Evolutionary conservation across 1,140 invertebrate species (phyloP).

Genomic region (Listronotus bonariensis): DNA sequence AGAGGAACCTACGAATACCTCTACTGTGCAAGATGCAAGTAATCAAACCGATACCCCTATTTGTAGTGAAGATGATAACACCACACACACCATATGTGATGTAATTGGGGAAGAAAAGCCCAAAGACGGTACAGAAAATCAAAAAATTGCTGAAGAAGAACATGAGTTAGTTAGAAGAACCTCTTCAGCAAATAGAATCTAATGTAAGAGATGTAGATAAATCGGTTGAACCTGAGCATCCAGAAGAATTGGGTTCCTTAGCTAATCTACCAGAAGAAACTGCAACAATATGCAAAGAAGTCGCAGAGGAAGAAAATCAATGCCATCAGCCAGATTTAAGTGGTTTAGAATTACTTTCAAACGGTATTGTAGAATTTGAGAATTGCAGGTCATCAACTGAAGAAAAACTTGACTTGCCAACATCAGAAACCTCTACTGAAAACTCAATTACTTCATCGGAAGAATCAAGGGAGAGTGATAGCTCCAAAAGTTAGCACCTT

Average conservation of each 20-base stretch:
- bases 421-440: constrained; percentile 41
- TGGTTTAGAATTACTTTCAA: constrained; percentile 79
- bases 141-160: background rate
- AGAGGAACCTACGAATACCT: constrained; percentile 39
- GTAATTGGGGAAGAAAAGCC: constrained; percentile 35
- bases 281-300: background rate
- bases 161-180: constrained; percentile 1
- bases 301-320: constrained; percentile 18
- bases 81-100: constrained; percentile 40
- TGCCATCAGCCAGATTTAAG: constrained; percentile 65
- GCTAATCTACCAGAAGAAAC: constrained; percentile 1
- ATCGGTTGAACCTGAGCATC: constrained; percentile 8
- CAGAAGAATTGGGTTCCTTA: constrained; percentile 1
- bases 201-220: background rate
- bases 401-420: constrained; percentile 31
- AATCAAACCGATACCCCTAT: constrained; percentile 76
- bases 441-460: constrained; percentile 8
- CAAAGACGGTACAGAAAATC: constrained; percentile 20
- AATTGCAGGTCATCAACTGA: constrained; percentile 48
- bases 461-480: background rate
- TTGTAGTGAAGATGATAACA: constrained; percentile 61
- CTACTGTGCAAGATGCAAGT: constrained; percentile 74
- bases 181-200: background rate
- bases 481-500: constrained; percentile 1
- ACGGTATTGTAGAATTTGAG: constrained; percentile 78